phyloP scores from a whole-genome alignment of 2,113 vertebrate genomes.

The Gasterosteus aculeatus region DNA sequence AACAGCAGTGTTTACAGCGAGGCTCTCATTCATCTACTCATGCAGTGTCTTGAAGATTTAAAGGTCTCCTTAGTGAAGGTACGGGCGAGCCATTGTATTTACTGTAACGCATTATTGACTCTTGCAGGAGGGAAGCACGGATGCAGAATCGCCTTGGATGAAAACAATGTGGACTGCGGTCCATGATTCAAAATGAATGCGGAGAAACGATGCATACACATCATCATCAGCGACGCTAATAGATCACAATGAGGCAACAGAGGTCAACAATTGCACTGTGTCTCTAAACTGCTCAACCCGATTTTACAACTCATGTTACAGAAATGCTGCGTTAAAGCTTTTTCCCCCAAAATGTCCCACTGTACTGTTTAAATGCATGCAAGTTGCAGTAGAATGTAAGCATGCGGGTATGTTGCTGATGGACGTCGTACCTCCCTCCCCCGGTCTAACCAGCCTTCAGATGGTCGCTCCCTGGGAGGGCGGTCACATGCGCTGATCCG shows the following conservation, averaged over 20 bases:
- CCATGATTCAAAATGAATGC: constrained; percentile 7
- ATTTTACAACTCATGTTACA: background rate
- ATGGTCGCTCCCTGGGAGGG: constrained; percentile 58
- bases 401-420: background rate
- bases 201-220: constrained; percentile 6
- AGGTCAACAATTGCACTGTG: background rate
- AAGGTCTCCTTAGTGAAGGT: background rate
- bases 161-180: background rate
- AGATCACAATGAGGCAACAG: background rate
- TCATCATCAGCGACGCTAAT: background rate
- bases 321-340: background rate
- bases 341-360: background rate
- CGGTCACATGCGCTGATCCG: constrained; percentile 42
- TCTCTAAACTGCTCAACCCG: background rate
- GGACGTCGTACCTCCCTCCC: background rate
- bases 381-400: background rate
- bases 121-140: background rate
- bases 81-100: background rate
- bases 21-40: background rate
- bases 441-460: constrained; percentile 45
- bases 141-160: background rate
- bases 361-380: background rate
- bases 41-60: background rate
- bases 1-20: background rate
- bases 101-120: background rate